These are phyloP conservation scores for Synanthedon myopaeformis DNA, from an alignment of 2,888 invertebrate species.

Conservation along the genomic window DNA sequence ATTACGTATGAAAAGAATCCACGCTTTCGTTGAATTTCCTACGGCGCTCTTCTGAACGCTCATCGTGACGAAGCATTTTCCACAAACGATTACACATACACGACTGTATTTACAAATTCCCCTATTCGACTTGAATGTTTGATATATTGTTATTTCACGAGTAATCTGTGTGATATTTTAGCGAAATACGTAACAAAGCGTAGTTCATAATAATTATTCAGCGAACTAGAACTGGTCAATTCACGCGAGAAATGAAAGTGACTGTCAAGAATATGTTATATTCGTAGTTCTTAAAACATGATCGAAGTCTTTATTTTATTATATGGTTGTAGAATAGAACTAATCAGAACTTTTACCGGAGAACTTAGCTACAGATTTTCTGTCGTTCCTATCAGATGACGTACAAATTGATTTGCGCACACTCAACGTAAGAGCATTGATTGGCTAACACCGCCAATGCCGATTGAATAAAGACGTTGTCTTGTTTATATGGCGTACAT, in stretches of 20 bases:
- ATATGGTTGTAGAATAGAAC: too few relatives aligned
- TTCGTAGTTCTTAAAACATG: too few relatives aligned
- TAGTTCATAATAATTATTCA: constrained; percentile 21
- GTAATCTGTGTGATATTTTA: neutral
- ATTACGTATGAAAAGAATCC: constrained; percentile 64
- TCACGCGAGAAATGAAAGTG: constrained; percentile 66
- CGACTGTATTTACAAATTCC: constrained; percentile 4
- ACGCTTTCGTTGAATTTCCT: constrained; percentile 35
- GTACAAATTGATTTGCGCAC: constrained; percentile 27
- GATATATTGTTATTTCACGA: neutral
- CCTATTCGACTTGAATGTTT: neutral
- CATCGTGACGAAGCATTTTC: constrained; percentile 47
- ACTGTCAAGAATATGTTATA: constrained; percentile 20
- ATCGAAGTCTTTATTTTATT: too few relatives aligned
- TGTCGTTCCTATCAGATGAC: constrained; percentile 10
- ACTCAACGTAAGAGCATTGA: constrained; percentile 25
- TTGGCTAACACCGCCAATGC: constrained; percentile 32
- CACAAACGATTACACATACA: constrained; percentile 29
- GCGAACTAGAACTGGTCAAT: constrained; percentile 36
- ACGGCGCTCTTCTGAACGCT: constrained; percentile 28
- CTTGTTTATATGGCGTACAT: neutral
- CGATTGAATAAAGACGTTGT: constrained; percentile 25
- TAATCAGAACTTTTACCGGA: too few relatives aligned
- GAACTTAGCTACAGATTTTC: constrained; percentile 8
- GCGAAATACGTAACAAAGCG: neutral